Conservation (phyloP, 2,797 vertebrate genomes). For the Podargus strigoides region DNA sequence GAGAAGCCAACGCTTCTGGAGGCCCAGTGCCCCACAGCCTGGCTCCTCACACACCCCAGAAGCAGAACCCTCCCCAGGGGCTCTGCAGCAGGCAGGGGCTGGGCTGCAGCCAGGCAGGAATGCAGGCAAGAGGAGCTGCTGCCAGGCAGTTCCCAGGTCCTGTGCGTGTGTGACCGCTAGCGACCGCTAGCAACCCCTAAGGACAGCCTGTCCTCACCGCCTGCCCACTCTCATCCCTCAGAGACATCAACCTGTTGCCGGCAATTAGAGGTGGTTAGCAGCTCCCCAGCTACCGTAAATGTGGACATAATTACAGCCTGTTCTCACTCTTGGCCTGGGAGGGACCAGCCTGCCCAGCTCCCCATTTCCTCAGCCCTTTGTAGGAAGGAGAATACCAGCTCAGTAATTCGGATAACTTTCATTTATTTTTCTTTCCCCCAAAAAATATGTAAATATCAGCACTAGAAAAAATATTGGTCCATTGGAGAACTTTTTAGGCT, state of each 20-base stretch:
- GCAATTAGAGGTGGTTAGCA: slow-evolving; percentile 27
- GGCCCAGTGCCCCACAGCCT: not conserved
- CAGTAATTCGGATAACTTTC: not conserved
- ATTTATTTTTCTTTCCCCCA: not conserved
- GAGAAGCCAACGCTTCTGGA: not conserved
- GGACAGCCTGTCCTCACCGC: not conserved
- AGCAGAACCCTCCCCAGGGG: fast-evolving
- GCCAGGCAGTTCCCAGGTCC: not conserved
- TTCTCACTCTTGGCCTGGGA: not conserved
- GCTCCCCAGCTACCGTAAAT: not conserved
- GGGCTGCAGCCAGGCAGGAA: not conserved
- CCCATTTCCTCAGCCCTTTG: not conserved
- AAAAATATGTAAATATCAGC: not conserved
- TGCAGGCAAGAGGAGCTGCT: not conserved
- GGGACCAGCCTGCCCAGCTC: not conserved
- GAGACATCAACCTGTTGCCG: not conserved
- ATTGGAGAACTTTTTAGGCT: not conserved
- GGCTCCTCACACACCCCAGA: not conserved
- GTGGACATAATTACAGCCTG: not conserved
- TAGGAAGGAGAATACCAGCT: not conserved
- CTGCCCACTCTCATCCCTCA: not conserved
- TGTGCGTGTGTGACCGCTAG: too few relatives aligned
- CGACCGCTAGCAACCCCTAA: not conserved
- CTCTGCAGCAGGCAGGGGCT: not conserved
- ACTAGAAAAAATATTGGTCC: not conserved